phyloP scores from a whole-genome alignment of 1,140 invertebrate species.

The Caenorhabditis tropicalis region DNA sequence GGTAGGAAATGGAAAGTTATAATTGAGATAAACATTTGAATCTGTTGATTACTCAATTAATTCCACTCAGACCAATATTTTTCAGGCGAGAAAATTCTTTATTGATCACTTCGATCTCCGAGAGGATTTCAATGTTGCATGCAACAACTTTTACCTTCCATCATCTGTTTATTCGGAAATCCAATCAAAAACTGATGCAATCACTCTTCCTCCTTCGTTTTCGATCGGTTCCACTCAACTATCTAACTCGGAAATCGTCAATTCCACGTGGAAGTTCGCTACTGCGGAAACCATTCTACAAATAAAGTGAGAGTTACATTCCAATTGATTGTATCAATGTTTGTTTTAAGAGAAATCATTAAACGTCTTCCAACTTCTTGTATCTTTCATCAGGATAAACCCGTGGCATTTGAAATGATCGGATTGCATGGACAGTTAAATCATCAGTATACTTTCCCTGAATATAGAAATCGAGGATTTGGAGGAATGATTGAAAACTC shows the following conservation, averaged over 20 bases:
- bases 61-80: background rate
- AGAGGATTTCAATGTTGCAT: background rate
- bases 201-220: background rate
- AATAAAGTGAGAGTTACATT: background rate
- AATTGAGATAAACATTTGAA: no score
- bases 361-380: conserved; percentile 13
- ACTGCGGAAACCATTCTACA: background rate
- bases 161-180: background rate
- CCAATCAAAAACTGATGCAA: background rate
- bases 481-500: conserved; percentile 25
- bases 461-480: conserved; percentile 35
- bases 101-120: background rate
- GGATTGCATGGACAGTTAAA: conserved; percentile 22
- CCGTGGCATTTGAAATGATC: conserved; percentile 25
- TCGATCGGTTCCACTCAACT: background rate
- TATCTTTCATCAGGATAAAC: background rate
- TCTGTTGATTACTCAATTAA: no score
- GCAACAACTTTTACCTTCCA: conserved; percentile 3
- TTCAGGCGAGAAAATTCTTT: background rate
- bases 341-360: background rate
- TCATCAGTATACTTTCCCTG: conserved; percentile 19
- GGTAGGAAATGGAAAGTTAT: no score
- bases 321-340: background rate
- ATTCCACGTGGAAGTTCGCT: conserved; percentile 25
- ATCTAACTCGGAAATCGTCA: background rate